Conservation (phyloP, 2,888 invertebrate genomes). For the Macrosiphum euphorbiae region DNA sequence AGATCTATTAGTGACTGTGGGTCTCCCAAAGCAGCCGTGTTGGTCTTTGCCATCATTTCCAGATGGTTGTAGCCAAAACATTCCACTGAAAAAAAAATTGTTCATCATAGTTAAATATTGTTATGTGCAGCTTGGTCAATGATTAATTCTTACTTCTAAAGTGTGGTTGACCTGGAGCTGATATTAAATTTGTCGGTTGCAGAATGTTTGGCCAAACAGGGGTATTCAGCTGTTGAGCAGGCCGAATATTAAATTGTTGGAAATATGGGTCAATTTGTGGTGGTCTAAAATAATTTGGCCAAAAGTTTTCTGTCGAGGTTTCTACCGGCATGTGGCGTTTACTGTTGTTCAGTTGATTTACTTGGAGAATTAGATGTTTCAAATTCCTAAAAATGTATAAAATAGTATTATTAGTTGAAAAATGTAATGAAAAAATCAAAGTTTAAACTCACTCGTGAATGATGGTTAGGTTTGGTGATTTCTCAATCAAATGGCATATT, state of each 20-base stretch:
- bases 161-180: neutral
- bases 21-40: neutral
- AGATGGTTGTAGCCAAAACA: neutral
- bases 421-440: neutral
- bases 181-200: neutral
- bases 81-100: constrained; percentile 36
- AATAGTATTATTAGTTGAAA: neutral
- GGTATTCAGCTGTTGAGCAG: neutral
- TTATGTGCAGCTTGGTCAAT: neutral
- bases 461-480: neutral
- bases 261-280: neutral
- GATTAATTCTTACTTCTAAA: neutral
- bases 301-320: neutral
- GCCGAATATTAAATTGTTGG: neutral
- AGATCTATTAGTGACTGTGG: neutral
- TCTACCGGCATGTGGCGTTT: neutral
- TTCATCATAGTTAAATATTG: neutral
- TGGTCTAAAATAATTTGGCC: neutral
- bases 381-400: constrained; percentile 19
- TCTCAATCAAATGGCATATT: constrained; percentile 43
- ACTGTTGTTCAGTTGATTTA: constrained; percentile 7
- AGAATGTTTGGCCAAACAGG: constrained; percentile 16
- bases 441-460: constrained; percentile 26
- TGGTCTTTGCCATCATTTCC: neutral
- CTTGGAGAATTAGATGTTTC: constrained; percentile 25